A percentile compares a stretch with the other conserved stretches of the same genome.
Evolutionary conservation across 2,113 vertebrate genomes (phyloP).

Genomic region (Cervus canadensis): DNA sequence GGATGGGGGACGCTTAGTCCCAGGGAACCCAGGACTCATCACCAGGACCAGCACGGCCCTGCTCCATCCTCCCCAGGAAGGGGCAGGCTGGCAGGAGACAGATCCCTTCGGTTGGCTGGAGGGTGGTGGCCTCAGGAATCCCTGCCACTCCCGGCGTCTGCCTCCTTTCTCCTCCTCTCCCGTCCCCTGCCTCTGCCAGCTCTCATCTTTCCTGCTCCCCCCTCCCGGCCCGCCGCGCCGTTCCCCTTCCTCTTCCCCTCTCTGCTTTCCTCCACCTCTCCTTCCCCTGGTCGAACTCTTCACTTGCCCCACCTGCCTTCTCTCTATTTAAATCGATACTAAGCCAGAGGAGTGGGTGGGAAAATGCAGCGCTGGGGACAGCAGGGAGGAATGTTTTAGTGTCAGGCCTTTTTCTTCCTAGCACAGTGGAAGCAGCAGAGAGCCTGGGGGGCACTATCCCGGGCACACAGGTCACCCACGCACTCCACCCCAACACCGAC

Average conservation of each 20-base stretch:
- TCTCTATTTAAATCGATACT: slow-evolving; percentile 35
- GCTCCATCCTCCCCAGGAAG: neutral
- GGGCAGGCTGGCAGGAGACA: neutral
- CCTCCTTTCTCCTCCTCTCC: neutral
- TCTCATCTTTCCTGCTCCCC: neutral
- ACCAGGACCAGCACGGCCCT: neutral
- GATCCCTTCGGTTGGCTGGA: neutral
- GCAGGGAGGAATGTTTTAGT: neutral
- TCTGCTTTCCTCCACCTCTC: neutral
- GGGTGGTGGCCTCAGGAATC: neutral
- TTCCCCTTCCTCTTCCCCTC: neutral
- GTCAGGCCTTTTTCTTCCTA: neutral
- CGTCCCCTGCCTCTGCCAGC: neutral
- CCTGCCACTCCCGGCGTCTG: neutral
- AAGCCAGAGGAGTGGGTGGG: slow-evolving; percentile 48
- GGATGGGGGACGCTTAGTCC: neutral
- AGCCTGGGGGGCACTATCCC: neutral
- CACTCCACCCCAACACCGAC: neutral
- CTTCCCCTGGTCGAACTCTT: neutral
- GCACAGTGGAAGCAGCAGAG: neutral
- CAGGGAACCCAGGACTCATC: neutral
- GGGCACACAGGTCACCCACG: neutral
- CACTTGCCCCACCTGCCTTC: neutral
- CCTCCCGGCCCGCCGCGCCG: neutral
- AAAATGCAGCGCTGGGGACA: neutral